A percentile compares a stretch with the other conserved stretches of the same genome.
Evolutionary conservation across 2,888 invertebrate genomes (phyloP).

Genomic region (Hirtodrosophila alboralis): DNA sequence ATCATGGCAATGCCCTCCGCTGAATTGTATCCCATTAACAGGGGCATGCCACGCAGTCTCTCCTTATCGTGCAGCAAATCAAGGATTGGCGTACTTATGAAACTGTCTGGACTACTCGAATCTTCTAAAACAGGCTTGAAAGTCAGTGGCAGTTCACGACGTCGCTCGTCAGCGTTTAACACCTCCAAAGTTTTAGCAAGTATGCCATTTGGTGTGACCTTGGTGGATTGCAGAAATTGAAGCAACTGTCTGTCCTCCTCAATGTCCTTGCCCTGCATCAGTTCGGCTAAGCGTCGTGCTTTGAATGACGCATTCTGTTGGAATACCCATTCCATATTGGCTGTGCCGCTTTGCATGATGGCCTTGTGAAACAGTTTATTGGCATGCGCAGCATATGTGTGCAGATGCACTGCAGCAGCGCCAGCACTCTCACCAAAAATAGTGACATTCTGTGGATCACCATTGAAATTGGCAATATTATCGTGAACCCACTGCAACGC

Average conservation of each 20-base stretch:
- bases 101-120: constrained; percentile 67
- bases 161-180: constrained; percentile 75
- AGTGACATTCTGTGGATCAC: constrained; percentile 83
- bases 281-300: constrained; percentile 70
- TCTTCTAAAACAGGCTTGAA: constrained; percentile 81
- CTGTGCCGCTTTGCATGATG: constrained; percentile 82
- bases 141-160: constrained; percentile 74
- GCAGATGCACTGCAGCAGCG: constrained; percentile 78
- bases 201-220: constrained; percentile 56
- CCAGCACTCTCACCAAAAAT: constrained; percentile 83
- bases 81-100: constrained; percentile 82
- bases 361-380: constrained; percentile 81
- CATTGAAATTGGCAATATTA: constrained; percentile 84
- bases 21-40: constrained; percentile 85
- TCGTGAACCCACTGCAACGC: constrained; percentile 85
- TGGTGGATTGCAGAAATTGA: constrained; percentile 66
- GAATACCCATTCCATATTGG: constrained; percentile 82
- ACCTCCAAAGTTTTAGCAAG: constrained; percentile 50
- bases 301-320: constrained; percentile 66
- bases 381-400: constrained; percentile 75
- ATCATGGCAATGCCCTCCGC: constrained; percentile 85
- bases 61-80: constrained; percentile 83
- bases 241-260: constrained; percentile 41
- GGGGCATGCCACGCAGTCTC: constrained; percentile 84
- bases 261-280: constrained; percentile 62